Conservation (phyloP, 2,888 invertebrate genomes). For the Amaurobius ferox region DNA sequence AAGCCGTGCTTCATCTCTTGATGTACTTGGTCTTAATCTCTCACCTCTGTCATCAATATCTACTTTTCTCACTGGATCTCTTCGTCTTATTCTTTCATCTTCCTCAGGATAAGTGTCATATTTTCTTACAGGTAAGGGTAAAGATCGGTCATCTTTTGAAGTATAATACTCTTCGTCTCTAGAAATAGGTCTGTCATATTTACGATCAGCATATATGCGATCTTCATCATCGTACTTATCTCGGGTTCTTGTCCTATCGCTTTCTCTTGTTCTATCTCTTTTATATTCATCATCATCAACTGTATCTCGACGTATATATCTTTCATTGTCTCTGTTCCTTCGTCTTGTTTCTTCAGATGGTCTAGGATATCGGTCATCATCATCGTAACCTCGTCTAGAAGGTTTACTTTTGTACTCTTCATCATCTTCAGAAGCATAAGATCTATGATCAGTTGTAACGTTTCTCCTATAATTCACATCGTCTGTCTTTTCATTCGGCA, state of each 20-base stretch:
- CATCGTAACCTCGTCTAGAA: slow-evolving; percentile 13
- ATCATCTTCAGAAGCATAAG: slow-evolving; percentile 34
- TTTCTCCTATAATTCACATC: slow-evolving; percentile 7
- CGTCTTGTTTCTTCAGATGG: neutral
- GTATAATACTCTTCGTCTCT: neutral
- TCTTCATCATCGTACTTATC: slow-evolving; percentile 15
- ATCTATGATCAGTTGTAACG: slow-evolving; percentile 20
- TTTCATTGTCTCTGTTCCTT: slow-evolving; percentile 12
- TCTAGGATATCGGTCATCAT: neutral
- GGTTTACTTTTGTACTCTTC: neutral
- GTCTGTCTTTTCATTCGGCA: neutral
- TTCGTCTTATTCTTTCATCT: neutral
- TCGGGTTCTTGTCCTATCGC: neutral
- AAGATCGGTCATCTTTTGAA: neutral
- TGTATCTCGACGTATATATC: neutral
- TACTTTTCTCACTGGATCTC: neutral
- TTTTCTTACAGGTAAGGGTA: neutral
- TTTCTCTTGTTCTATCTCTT: neutral
- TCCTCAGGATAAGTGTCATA: neutral
- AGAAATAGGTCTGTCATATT: slow-evolving; percentile 1
- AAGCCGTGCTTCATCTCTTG: neutral
- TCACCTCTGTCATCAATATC: neutral
- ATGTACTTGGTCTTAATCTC: neutral
- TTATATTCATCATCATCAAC: slow-evolving; percentile 1
- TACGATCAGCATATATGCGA: slow-evolving; percentile 1